A percentile compares a stretch with the other conserved stretches of the same genome.
These are phyloP conservation scores for Timema podura DNA, from an alignment of 2,888 invertebrate genomes.

Conservation along the genomic window DNA sequence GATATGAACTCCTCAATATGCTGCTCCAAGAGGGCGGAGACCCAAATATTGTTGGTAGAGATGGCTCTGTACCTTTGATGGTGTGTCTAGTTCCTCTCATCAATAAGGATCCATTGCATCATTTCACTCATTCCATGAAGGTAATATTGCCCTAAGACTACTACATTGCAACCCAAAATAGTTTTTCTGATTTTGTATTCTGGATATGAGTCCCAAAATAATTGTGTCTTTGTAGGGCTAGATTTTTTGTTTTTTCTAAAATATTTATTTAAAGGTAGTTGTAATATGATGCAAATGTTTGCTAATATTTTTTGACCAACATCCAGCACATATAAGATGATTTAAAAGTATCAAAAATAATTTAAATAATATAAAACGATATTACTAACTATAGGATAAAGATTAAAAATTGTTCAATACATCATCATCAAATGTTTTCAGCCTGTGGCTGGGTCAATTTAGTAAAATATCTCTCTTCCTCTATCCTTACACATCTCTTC, in stretches of 20 bases:
- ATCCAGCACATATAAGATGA: no score
- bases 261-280: no score
- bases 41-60: conserved; percentile 66
- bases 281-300: no score
- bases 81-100: conserved; percentile 69
- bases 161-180: conserved; percentile 16
- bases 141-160: conserved; percentile 40
- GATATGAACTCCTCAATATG: conserved; percentile 58
- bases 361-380: no score
- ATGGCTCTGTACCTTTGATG: conserved; percentile 70
- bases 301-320: no score
- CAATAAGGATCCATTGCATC: conserved; percentile 68
- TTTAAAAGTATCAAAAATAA: no score
- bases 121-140: conserved; percentile 70
- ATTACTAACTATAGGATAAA: no score
- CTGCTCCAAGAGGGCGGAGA: conserved; percentile 57
- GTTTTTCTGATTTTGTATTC: conserved; percentile 11
- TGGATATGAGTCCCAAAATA: background rate
- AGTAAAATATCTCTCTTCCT: no score
- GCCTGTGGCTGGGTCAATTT: no score
- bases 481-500: no score
- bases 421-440: no score
- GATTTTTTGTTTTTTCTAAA: background rate
- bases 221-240: background rate
- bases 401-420: no score